Evolutionary conservation across 2,113 vertebrate species (phyloP).

Genomic region (Oophaga pumilio): DNA sequence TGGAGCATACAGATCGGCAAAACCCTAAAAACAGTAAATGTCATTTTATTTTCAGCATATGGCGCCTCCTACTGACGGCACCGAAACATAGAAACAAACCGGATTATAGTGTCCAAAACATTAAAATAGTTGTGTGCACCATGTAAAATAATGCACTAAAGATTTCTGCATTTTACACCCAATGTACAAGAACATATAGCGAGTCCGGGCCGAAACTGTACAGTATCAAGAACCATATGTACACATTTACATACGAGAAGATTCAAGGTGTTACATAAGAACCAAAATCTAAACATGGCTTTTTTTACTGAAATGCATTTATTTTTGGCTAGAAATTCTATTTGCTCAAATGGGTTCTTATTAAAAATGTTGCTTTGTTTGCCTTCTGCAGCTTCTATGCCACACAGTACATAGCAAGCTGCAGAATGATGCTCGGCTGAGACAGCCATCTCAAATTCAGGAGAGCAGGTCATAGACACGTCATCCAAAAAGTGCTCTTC

Average conservation of each 20-base stretch:
- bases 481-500: no score
- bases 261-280: no score
- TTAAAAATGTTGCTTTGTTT: no score
- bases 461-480: no score
- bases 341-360: no score
- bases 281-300: no score
- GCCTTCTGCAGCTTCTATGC: no score
- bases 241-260: conserved; percentile 61
- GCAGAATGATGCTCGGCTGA: no score
- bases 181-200: conserved; percentile 27
- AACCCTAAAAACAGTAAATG: not conserved
- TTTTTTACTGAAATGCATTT: no score
- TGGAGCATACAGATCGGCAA: not conserved
- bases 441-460: no score
- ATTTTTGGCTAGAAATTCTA: no score
- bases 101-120: not conserved
- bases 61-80: not conserved
- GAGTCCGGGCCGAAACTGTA: conserved; percentile 25
- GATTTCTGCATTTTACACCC: not conserved
- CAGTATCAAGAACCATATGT: conserved; percentile 40
- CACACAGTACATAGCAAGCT: no score
- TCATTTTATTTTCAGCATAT: not conserved
- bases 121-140: not conserved
- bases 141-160: not conserved
- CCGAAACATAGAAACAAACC: not conserved